Percentiles rank a stretch among this genome's conserved stretches.
Evolutionary conservation across 2,888 invertebrate species (phyloP).

Genomic region (Lasioglossum marginatum): DNA sequence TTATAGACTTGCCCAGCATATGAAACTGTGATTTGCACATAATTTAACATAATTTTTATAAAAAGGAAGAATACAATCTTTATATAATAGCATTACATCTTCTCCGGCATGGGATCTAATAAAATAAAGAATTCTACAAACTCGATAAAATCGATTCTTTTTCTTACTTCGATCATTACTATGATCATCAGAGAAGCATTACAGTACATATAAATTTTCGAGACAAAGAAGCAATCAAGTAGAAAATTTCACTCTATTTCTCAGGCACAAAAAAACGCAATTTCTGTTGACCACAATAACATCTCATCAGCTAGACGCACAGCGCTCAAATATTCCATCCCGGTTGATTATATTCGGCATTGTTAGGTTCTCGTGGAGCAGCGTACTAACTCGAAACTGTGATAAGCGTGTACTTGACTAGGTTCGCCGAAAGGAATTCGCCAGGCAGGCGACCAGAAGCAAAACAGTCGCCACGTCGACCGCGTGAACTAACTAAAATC

Average conservation of each 20-base stretch:
- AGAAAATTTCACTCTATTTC: not conserved
- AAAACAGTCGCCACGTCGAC: not conserved
- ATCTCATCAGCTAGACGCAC: not conserved
- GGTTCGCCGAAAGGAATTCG: not conserved
- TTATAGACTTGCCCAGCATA: not conserved
- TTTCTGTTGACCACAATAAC: not conserved
- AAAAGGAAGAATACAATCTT: not conserved
- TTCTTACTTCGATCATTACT: not conserved
- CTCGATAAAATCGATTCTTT: not conserved
- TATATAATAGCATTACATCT: not conserved
- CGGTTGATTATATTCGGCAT: not conserved
- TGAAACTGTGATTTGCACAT: not conserved
- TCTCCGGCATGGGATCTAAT: not conserved
- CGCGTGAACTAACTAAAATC: not conserved
- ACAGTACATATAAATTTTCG: no score
- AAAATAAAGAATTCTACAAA: not conserved
- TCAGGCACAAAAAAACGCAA: not conserved
- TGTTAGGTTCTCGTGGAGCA: not conserved
- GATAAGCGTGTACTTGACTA: not conserved
- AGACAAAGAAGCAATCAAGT: not conserved
- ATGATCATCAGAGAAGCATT: no score
- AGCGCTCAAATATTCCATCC: not conserved
- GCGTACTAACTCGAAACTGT: not conserved
- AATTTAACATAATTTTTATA: not conserved
- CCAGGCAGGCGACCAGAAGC: not conserved